A percentile compares a stretch with the other conserved stretches of the same genome.
Conservation (phyloP, 2,113 vertebrate genomes). For the Speoplatyrhinus poulsoni region DNA sequence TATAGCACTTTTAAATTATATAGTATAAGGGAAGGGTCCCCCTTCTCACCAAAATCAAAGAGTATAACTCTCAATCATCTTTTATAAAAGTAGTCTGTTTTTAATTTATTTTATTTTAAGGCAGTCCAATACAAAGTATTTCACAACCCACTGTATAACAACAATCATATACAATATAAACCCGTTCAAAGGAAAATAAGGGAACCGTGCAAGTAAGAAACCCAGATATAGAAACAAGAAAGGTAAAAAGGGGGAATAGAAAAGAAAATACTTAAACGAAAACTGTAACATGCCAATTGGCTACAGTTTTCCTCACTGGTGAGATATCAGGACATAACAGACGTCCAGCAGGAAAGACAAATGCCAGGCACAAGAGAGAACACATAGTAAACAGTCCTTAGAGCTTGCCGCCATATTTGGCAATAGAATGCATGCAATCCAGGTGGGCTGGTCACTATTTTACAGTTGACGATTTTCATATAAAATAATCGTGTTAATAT, state of each 20-base stretch:
- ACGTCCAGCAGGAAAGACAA: slow-evolving; percentile 47
- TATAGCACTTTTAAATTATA: no score
- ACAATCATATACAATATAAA: slow-evolving; percentile 80
- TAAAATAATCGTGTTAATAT: slow-evolving; percentile 17
- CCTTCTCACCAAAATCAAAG: no score
- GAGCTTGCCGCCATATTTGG: slow-evolving; percentile 58
- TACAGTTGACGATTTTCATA: slow-evolving; percentile 44
- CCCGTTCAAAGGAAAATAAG: slow-evolving; percentile 53
- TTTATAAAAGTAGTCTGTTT: slow-evolving; percentile 72
- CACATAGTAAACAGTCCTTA: slow-evolving; percentile 58
- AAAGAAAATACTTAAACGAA: slow-evolving; percentile 32
- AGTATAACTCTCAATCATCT: not conserved
- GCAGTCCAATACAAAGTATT: slow-evolving; percentile 84
- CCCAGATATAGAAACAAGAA: slow-evolving; percentile 47
- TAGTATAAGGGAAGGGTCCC: no score
- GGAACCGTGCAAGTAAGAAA: slow-evolving; percentile 68
- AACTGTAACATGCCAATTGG: slow-evolving; percentile 73
- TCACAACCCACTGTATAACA: slow-evolving; percentile 80
- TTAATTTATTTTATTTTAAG: slow-evolving; percentile 80
- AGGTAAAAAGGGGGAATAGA: slow-evolving; percentile 33
- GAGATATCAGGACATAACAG: slow-evolving; percentile 39
- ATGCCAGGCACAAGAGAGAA: slow-evolving; percentile 64
- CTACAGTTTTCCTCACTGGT: slow-evolving; percentile 53
- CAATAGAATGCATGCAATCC: slow-evolving; percentile 69
- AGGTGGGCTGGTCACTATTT: slow-evolving; percentile 50